Evolutionary conservation across 1,140 invertebrate species (phyloP), one percentile per base, ranked within the genome.

Genomic region (Parapsyche elsis): DNA sequence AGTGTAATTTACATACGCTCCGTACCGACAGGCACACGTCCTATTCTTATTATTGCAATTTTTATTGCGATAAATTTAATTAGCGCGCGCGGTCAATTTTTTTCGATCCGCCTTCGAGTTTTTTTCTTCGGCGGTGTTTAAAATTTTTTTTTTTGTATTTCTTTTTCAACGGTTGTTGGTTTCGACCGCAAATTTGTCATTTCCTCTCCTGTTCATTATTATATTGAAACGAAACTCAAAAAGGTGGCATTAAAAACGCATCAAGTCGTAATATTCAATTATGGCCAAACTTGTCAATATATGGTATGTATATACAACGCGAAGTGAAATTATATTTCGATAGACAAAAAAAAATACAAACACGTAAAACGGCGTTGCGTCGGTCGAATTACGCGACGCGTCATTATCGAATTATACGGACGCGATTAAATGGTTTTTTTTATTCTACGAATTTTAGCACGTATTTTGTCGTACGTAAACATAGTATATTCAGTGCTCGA

Each of bases 151-250:
- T n/a, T 14, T 38, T 38, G 30, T 38, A 4, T 4, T 38, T 38
- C 7, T 26, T 67, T 26, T 67, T 67, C 26, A 49, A 49, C 71
- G 45, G 71, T 73, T 46, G 71, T 73, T 73, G 71, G 45, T 19
- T 73, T 73, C 21, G 16, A 73, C 71, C 71, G 71, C 71, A 73
- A 73, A 73, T 73, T 73, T 73, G 71, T 73, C 71, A 73, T 73
- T 73, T 73, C 71, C 71, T 73, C 71, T 45, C 12, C 38, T 12
- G 71, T 49, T 73, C 71, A 73, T 73, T 46, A 73, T 73, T 73
- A 49, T 49, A 73, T 49, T 73, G 71, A 73, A 73, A 73, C 45
- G 71, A 46, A 49, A 45, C 71, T 16, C 19, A 73, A 73, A 73
- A 73, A 73, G 71, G 71, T 73, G 45, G 21, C 38, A 73, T 73